Percentiles rank a stretch among this genome's conserved stretches.
These are phyloP conservation scores for Lepidurus arcticus DNA, from an alignment of 1,140 invertebrate genomes.

Conservation along the genomic window DNA sequence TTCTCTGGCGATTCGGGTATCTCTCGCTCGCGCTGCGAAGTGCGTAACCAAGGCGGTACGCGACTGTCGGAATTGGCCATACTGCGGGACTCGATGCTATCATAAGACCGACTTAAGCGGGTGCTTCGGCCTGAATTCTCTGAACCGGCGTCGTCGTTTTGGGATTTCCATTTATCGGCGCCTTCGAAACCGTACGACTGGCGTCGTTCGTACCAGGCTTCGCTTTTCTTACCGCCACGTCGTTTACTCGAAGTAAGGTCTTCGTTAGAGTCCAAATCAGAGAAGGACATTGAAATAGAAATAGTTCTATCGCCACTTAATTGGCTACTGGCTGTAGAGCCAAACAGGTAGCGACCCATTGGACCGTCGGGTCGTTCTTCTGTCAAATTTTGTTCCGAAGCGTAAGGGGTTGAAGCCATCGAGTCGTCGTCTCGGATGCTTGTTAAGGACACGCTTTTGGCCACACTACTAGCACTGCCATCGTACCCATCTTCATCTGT, in stretches of 20 bases:
- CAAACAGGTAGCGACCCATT: constrained; percentile 28
- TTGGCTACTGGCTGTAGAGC: constrained; percentile 25
- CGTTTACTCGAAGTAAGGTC: background rate
- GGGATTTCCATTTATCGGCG: constrained; percentile 30
- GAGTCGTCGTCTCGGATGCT: background rate
- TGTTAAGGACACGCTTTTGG: background rate
- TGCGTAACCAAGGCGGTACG: constrained; percentile 30
- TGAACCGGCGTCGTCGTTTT: constrained; percentile 25
- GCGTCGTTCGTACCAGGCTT: constrained; percentile 32
- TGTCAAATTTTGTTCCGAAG: background rate
- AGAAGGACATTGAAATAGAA: constrained; percentile 33
- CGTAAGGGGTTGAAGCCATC: background rate
- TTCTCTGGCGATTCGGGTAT: background rate
- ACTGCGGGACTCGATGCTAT: constrained; percentile 27
- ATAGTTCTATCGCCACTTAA: constrained; percentile 22
- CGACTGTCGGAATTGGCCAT: constrained; percentile 17
- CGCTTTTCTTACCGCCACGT: constrained; percentile 23
- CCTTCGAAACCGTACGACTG: constrained; percentile 34
- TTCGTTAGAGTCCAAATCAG: constrained; percentile 30
- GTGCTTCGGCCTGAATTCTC: constrained; percentile 25
- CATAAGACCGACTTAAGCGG: constrained; percentile 31
- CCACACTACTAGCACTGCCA: background rate
- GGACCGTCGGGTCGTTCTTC: background rate
- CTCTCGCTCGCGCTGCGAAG: background rate
- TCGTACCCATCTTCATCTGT: background rate